Conservation (phyloP, 2,113 vertebrate species). For the Hemicordylus capensis region DNA sequence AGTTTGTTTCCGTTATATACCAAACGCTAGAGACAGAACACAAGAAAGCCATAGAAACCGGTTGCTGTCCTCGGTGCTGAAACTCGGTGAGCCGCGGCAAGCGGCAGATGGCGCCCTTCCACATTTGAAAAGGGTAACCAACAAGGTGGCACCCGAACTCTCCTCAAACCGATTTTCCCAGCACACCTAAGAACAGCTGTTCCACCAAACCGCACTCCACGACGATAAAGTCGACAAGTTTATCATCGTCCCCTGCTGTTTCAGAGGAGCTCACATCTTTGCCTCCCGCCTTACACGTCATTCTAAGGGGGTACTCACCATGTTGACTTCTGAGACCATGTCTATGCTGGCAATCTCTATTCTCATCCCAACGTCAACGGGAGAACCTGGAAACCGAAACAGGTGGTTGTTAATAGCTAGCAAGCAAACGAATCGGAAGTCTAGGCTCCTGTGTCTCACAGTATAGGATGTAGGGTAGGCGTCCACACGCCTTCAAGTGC, state of each 20-base stretch:
- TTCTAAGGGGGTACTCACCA: conserved; percentile 83
- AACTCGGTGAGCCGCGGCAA: conserved; percentile 2
- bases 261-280: background rate
- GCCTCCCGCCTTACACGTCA: background rate
- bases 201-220: conserved; percentile 34
- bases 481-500: no score
- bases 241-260: background rate
- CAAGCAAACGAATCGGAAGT: background rate
- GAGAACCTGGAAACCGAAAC: conserved; percentile 79
- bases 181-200: conserved; percentile 20
- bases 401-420: background rate
- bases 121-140: conserved; percentile 3
- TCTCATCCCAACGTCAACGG: conserved; percentile 92
- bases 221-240: conserved; percentile 5
- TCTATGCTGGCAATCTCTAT: conserved; percentile 94
- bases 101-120: conserved; percentile 64
- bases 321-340: conserved; percentile 96
- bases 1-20: background rate
- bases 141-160: conserved; percentile 36
- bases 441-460: background rate
- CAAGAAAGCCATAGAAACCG: background rate
- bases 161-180: conserved; percentile 10
- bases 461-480: background rate
- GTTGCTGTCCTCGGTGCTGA: conserved; percentile 39
- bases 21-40: no score